Percentiles rank a stretch among this genome's conserved stretches.
phyloP scores from a whole-genome alignment of 1,140 invertebrate genomes.

The Drosophila sucinea region DNA sequence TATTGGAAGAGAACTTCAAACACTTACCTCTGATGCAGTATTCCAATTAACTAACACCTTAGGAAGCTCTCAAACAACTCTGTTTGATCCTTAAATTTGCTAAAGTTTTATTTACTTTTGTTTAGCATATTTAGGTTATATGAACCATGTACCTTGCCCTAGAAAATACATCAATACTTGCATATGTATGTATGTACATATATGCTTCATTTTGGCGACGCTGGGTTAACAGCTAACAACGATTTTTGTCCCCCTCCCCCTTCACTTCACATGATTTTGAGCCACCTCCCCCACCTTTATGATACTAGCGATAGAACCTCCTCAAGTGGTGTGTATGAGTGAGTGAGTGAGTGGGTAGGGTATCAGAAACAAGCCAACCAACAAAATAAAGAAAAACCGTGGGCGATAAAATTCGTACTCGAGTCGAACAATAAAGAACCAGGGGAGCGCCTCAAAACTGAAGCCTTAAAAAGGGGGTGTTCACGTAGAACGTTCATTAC shows the following conservation, averaged over 20 bases:
- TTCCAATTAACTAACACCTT: too few relatives aligned
- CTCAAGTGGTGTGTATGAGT: conserved; percentile 17
- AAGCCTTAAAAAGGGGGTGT: background rate
- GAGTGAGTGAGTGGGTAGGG: conserved; percentile 44
- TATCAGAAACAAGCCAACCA: conserved; percentile 72
- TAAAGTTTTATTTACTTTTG: too few relatives aligned
- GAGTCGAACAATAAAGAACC: conserved; percentile 29
- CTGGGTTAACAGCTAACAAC: too few relatives aligned
- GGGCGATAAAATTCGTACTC: conserved; percentile 75
- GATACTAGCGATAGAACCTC: conserved; percentile 19
- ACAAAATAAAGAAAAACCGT: conserved; percentile 63
- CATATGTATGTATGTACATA: too few relatives aligned
- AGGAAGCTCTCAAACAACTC: too few relatives aligned
- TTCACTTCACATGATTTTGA: background rate
- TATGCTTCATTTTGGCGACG: background rate
- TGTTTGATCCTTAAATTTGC: too few relatives aligned
- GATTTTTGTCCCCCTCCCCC: background rate
- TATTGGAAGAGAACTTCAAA: too few relatives aligned
- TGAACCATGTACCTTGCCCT: background rate
- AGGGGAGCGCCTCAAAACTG: conserved; percentile 8
- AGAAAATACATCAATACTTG: background rate
- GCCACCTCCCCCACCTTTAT: background rate
- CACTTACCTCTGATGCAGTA: too few relatives aligned
- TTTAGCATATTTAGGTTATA: too few relatives aligned
- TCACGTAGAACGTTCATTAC: too few relatives aligned